Evolutionary conservation across 2,888 invertebrate genomes (phyloP).

Genomic region (Ormyrus rosae): DNA sequence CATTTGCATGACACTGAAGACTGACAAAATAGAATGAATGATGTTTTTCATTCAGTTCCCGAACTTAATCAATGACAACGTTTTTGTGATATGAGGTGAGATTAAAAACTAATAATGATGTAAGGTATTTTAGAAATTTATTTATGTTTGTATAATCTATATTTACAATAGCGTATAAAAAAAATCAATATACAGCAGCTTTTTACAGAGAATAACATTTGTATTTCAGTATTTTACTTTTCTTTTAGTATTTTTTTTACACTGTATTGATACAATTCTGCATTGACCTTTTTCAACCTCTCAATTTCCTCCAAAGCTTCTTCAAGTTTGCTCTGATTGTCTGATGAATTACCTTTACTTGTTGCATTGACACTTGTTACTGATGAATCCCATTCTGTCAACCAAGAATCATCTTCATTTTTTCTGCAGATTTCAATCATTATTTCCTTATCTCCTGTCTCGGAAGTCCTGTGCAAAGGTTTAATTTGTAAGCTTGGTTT

Average conservation of each 20-base stretch:
- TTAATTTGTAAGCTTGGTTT: constrained; percentile 79
- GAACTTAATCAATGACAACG: neutral
- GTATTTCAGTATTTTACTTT: neutral
- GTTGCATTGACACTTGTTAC: neutral
- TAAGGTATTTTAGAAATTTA: neutral
- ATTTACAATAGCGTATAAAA: constrained; percentile 27
- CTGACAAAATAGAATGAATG: constrained; percentile 1
- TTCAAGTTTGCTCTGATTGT: constrained; percentile 49
- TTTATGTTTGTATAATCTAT: constrained; percentile 10
- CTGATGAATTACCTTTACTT: constrained; percentile 8
- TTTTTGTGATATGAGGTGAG: too few species aligned
- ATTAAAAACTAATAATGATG: neutral
- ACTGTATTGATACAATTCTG: constrained; percentile 63
- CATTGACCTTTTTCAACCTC: constrained; percentile 65
- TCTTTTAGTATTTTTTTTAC: constrained; percentile 57
- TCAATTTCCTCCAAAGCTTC: constrained; percentile 63
- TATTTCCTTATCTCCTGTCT: constrained; percentile 77
- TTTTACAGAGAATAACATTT: neutral
- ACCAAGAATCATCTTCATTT: constrained; percentile 49
- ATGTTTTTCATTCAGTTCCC: constrained; percentile 10
- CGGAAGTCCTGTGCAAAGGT: constrained; percentile 81
- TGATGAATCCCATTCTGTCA: constrained; percentile 28
- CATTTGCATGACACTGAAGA: constrained; percentile 33
- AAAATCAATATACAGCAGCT: neutral
- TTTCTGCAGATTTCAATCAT: constrained; percentile 63